Conservation (phyloP, 2,888 invertebrate species). For the Trissoscelio sp. region DNA sequence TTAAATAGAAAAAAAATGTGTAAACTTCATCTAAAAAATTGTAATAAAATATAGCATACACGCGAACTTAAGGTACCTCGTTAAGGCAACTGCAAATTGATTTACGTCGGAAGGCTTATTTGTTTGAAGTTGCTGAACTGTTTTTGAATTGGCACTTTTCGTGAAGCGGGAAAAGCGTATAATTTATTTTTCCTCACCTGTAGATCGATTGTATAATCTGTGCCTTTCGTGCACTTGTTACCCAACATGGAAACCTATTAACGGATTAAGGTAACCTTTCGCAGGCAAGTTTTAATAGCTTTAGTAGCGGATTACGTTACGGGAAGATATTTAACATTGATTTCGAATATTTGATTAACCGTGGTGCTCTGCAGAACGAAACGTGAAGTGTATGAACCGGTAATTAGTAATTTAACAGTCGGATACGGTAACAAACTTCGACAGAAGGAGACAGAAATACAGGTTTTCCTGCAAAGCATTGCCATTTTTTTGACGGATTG, state of each 20-base stretch:
- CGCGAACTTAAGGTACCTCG: too few relatives aligned
- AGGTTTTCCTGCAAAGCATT: neutral
- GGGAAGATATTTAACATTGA: conserved; percentile 53
- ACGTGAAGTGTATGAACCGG: conserved; percentile 8
- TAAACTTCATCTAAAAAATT: too few relatives aligned
- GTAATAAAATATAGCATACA: too few relatives aligned
- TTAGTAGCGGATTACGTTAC: conserved; percentile 52
- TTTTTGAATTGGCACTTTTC: neutral
- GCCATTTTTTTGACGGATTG: neutral
- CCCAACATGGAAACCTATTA: conserved; percentile 65
- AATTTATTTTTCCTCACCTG: conserved; percentile 56
- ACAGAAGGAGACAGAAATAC: neutral
- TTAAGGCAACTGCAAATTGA: neutral
- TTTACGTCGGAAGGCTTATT: neutral
- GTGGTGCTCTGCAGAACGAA: conserved; percentile 9
- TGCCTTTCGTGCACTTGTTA: conserved; percentile 55
- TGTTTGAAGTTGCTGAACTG: too few relatives aligned
- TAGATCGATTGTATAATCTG: conserved; percentile 49
- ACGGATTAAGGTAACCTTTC: conserved; percentile 64
- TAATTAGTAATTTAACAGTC: conserved; percentile 50
- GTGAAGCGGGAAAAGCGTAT: conserved; percentile 9
- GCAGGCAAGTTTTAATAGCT: conserved; percentile 63
- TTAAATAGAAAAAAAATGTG: too few relatives aligned
- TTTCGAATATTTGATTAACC: conserved; percentile 59
- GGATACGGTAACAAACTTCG: neutral